Conservation (phyloP, 2,888 invertebrate genomes). For the Sinopyrophorus schimmeli region DNA sequence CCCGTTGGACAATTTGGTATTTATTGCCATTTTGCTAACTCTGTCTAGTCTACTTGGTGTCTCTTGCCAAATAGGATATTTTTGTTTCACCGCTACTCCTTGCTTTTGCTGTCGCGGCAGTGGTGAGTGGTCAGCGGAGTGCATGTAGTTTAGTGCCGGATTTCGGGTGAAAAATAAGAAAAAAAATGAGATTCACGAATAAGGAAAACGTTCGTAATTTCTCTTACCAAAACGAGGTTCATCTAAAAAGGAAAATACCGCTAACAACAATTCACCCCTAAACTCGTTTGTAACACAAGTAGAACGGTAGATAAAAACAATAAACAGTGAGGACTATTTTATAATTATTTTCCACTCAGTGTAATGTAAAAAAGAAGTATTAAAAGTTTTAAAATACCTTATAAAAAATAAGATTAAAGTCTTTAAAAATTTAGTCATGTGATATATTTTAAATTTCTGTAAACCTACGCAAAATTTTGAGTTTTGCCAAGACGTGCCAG, state of each 20-base stretch:
- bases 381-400: too few species aligned
- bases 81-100: slow-evolving; percentile 52
- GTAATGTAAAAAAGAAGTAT: too few species aligned
- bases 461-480: slow-evolving; percentile 31
- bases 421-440: slow-evolving; percentile 9
- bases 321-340: too few species aligned
- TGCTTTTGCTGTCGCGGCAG: slow-evolving; percentile 48
- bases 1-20: slow-evolving; percentile 29
- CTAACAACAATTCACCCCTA: too few species aligned
- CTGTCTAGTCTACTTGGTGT: slow-evolving; percentile 51
- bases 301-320: too few species aligned
- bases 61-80: slow-evolving; percentile 58
- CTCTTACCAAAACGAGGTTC: too few species aligned
- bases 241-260: too few species aligned
- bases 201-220: too few species aligned
- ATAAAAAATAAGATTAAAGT: too few species aligned
- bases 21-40: slow-evolving; percentile 53
- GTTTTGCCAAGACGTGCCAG: slow-evolving; percentile 27
- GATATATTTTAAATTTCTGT: slow-evolving; percentile 25
- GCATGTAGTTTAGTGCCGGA: slow-evolving; percentile 38
- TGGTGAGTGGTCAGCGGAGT: slow-evolving; percentile 51
- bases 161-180: slow-evolving; percentile 26
- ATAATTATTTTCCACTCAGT: too few species aligned
- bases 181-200: too few species aligned
- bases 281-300: too few species aligned